Evolutionary conservation across 2,888 invertebrate genomes (phyloP), one percentile per base, ranked within the genome.

Genomic region (Melanostoma mellinum): DNA sequence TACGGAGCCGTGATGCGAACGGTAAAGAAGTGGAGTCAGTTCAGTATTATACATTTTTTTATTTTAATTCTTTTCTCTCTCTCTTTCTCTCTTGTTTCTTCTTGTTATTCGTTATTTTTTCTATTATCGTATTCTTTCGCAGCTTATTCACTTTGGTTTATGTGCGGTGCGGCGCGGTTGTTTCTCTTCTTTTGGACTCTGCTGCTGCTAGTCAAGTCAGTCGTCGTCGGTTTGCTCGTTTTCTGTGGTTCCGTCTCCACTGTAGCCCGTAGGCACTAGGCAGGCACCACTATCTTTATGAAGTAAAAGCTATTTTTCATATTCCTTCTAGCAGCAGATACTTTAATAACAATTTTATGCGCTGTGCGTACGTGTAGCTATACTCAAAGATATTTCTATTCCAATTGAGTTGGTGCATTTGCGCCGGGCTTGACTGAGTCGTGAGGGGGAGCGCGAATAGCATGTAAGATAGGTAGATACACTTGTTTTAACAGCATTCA

Each of bases 1-100:
- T 91, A 91, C 91, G 91, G 91, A 89, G 90, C 87, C 87, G 87
- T 87, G 87, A 86, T 87, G 88, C 89, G 89, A 89, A 88, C 88
- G 86, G 86, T 85, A 79, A 88, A 89, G 89, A 88, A 87, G 87
- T 86, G 85, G 87, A 87, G 86, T 86, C 86, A 86, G 86, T 87
- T 84, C 85, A 86, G 79, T 76, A 42, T 71, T 46, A 58, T 71
- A 55, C 68, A 53, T 50, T 52, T 55, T 74, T 74, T 52, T 38
- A 2, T 42, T 46, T 46, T 42, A 42, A 53, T 10, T 53, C 42
- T 61, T 69, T 73, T 65, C 36, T 50, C 52, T 69, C 46, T 80
- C 65, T 55, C 53, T 55, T 30, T 46, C 20, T 55, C n/a, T 61
- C 60, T 20, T 61, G 3, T 36, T 48, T 36, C 48, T 42, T 35